Base-by-base conservation (phyloP, 2,797 vertebrate species). In the Sebastes vulpes region DNA sequence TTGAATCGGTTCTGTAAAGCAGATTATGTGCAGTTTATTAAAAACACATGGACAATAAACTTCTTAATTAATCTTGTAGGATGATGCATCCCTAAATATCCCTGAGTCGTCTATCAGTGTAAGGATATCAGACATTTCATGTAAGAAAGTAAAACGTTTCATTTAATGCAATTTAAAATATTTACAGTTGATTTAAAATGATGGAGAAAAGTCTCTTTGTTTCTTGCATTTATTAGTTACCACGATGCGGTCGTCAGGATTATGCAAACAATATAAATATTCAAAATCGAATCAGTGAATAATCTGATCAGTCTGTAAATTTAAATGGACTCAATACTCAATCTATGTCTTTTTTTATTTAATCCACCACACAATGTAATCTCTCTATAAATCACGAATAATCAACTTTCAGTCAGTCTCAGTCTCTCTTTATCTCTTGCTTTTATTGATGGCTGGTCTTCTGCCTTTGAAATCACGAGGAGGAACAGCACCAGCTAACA, bases 331-430 rank as follows among this genome's bases (percentile, higher is more conserved):
- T 77, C 52, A 21, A 56, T 65, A 58, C 52, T 85, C n/a, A 63
- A 73, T 85, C 71, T 38, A 9, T 66, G 77, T 75, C 72, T 26
- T 61, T 67, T 48, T 75, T 71, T 64, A 84, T 84, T 81, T 35
- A 63, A 85, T 84, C 71, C 74, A 59, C 10, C 65, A 50, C 75
- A 69, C 63, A 21, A 6, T 54, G 16, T 67, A 63, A 76, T 84
- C 71, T 64, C 66, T 63, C 72, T 69, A 83, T 89, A 90, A 86
- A 89, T 89, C 80, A 89, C 6, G 28, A 81, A 80, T 82, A 79
- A 86, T 89, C 75, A 79, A 61, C 72, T 91, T 83, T 75, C 53
- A 18, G 54, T 42, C 53, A 2, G 53, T 28, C 68, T 72, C 32
- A 3, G 57, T 68, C 38, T 75, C 42, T 68, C 59, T 80, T 59